Conservation (phyloP, 2,888 invertebrate species). For the Agrochola litura region DNA sequence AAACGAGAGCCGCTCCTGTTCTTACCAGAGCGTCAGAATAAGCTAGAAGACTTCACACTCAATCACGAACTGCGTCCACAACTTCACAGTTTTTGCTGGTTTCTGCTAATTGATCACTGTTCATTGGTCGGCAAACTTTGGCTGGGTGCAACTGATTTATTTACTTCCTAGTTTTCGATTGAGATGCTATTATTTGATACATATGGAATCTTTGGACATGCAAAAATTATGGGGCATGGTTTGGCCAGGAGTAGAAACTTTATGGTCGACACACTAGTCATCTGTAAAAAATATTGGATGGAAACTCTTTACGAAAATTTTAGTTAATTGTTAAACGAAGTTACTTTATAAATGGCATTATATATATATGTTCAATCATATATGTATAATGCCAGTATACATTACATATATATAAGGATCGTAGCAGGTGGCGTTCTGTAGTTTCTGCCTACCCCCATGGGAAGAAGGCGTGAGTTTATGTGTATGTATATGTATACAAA, state of each 20-base stretch:
- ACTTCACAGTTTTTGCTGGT: conserved; percentile 52
- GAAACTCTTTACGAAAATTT: no score
- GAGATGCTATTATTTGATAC: conserved; percentile 20
- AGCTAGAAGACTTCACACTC: conserved; percentile 36
- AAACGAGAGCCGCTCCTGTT: neutral
- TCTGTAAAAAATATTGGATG: no score
- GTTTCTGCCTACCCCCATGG: no score
- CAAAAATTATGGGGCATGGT: no score
- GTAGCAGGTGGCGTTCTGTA: no score
- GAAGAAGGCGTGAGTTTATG: no score
- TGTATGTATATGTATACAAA: neutral
- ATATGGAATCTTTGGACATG: no score
- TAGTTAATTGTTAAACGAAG: neutral
- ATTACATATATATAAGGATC: no score
- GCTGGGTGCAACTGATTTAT: conserved; percentile 57
- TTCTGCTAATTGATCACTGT: conserved; percentile 53
- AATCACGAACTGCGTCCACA: conserved; percentile 32
- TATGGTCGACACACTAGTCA: no score
- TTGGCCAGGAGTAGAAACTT: no score
- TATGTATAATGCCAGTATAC: no score
- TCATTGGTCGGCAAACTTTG: conserved; percentile 52
- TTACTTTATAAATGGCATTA: neutral
- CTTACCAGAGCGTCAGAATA: conserved; percentile 16
- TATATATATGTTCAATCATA: no score
- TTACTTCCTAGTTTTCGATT: conserved; percentile 31